phyloP scores from a whole-genome alignment of 1,140 invertebrate species.

The Agrilus planipennis region DNA sequence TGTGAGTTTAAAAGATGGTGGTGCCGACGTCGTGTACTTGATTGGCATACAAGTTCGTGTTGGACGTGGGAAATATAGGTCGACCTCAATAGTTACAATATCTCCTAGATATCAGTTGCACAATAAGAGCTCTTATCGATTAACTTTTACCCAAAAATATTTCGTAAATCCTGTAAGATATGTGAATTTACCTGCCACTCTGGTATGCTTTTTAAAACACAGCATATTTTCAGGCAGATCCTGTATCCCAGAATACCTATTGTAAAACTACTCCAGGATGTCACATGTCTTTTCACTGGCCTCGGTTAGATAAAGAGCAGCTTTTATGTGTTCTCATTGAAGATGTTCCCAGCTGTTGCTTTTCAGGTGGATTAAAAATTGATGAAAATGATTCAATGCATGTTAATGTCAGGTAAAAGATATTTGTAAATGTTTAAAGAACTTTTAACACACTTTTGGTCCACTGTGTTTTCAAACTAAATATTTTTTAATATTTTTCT shows the following conservation, averaged over 20 bases:
- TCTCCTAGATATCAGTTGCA: slow-evolving; percentile 88
- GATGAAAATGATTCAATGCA: slow-evolving; percentile 81
- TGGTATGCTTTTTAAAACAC: slow-evolving; percentile 30
- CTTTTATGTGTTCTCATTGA: slow-evolving; percentile 74
- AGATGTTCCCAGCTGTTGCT: slow-evolving; percentile 58
- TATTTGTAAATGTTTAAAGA: no score
- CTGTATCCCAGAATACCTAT: slow-evolving; percentile 36
- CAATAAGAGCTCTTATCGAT: slow-evolving; percentile 70
- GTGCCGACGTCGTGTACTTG: slow-evolving; percentile 59
- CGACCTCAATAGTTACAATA: slow-evolving; percentile 86
- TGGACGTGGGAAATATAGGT: slow-evolving; percentile 76
- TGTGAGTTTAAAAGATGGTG: slow-evolving; percentile 46
- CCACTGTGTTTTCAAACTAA: no score
- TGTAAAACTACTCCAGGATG: slow-evolving; percentile 73
- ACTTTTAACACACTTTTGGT: no score
- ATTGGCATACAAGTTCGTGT: slow-evolving; percentile 80
- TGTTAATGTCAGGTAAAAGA: slow-evolving; percentile 70
- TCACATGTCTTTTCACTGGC: slow-evolving; percentile 92
- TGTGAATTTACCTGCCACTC: slow-evolving; percentile 17
- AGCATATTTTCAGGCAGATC: slow-evolving; percentile 13
- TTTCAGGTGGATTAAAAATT: slow-evolving; percentile 91
- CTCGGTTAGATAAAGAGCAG: slow-evolving; percentile 76
- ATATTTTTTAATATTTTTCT: no score
- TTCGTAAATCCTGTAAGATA: slow-evolving; percentile 13
- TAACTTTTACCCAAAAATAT: slow-evolving; percentile 81